These are phyloP conservation scores for Lagocephalus sceleratus DNA, from an alignment of 2,797 vertebrate genomes.

Conservation along the genomic window DNA sequence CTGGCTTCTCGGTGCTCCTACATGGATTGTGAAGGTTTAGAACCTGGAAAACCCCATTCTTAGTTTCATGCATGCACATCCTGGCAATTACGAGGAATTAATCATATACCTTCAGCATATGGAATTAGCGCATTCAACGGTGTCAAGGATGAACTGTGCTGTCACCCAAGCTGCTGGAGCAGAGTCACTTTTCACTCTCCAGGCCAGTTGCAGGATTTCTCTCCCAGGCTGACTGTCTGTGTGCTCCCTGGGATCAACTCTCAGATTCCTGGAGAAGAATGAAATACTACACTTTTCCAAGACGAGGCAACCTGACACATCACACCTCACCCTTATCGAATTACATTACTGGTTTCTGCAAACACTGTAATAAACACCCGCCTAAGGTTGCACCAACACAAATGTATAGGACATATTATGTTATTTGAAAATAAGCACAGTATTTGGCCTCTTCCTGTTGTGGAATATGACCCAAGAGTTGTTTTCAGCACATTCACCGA, in stretches of 20 bases:
- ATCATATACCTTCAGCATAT: conserved; percentile 14
- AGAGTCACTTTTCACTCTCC: conserved; percentile 25
- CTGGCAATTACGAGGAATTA: conserved; percentile 40
- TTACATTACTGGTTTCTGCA: conserved; percentile 45
- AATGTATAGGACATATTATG: conserved; percentile 6
- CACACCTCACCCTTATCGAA: conserved; percentile 38
- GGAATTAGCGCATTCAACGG: conserved; percentile 35
- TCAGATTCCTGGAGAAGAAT: conserved; percentile 46
- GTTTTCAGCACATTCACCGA: conserved; percentile 35
- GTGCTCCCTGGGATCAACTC: conserved; percentile 28
- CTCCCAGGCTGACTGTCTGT: conserved; percentile 38
- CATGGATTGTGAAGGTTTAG: conserved; percentile 15
- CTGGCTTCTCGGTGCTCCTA: conserved; percentile 2
- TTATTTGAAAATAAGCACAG: conserved; percentile 24
- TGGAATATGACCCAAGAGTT: conserved; percentile 23
- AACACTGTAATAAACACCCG: conserved; percentile 20
- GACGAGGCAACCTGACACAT: conserved; percentile 56
- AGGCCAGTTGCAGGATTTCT: conserved; percentile 46
- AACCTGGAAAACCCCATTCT: conserved; percentile 39
- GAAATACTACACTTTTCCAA: conserved; percentile 57
- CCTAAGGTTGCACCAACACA: conserved; percentile 2
- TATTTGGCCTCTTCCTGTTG: conserved; percentile 29
- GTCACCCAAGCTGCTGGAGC: conserved; percentile 51
- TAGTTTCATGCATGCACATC: conserved; percentile 26
- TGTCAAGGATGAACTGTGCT: conserved; percentile 44